Evolutionary conservation across 2,888 invertebrate genomes (phyloP), one percentile per base, ranked within the genome.

Genomic region (Tuta absoluta): DNA sequence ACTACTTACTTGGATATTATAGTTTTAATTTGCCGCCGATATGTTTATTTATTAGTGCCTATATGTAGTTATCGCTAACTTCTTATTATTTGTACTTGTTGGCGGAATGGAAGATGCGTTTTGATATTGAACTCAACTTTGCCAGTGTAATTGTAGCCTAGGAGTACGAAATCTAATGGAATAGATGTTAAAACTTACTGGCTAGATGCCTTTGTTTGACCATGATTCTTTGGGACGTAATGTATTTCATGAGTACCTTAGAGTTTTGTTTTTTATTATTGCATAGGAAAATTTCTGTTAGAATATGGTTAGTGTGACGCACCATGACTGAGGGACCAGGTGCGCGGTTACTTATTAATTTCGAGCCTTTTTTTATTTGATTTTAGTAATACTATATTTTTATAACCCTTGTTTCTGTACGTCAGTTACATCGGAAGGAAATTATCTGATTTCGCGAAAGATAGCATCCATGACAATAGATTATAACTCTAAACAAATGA

Each of bases 301-400:
- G 73, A 72, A 66, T 68, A 62, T 24, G 12, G 17, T 53, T 45
- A 38, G n/a, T 62, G 28, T n/a, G 19, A 48, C 74, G 81, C 84
- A 81, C 84, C 82, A 78, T 78, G 85, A 87, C 85, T 84, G 82
- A 85, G 71, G 73, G 75, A 75, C 73, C 73, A 76, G 77, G 81
- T 84, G 85, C 79, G 67, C 65, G 69, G 70, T 75, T 75, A 67
- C 67, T 68, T 71, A 63, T 75, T 73, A 68, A 75, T 86, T 87
- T 86, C 74, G 81, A 87, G 75, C 77, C 75, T 75, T 45, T 51
- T 51, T 87, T 86, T 87, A 85, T 86, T 85, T 86, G 83, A 82
- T 85, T 85, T 85, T 85, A 79, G 83, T 23, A 56, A 49, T 85
- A 72, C 74, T 79, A 77, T 84, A 79, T 84, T 85, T 85, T 86